phyloP scores from a whole-genome alignment of 2,113 vertebrate species.

The Cisticola juncidis region DNA sequence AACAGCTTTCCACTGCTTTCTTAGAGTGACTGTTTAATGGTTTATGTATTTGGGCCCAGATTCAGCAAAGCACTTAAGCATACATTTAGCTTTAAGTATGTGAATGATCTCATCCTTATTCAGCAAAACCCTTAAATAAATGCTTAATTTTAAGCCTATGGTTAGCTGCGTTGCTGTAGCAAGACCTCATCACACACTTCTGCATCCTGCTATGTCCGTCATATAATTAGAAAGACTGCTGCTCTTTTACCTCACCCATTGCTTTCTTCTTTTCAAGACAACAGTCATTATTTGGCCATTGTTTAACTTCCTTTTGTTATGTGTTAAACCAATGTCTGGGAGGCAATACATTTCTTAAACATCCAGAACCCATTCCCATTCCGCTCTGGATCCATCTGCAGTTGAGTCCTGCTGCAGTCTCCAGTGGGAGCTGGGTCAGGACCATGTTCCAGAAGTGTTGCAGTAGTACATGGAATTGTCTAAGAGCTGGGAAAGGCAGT shows the following conservation, averaged over 20 bases:
- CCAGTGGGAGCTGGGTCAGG: not conserved
- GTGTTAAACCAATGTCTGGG: not conserved
- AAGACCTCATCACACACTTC: not conserved
- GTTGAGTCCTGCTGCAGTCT: not conserved
- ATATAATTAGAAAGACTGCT: not conserved
- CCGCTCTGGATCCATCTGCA: not conserved
- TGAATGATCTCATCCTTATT: conserved; percentile 62
- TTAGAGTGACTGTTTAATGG: conserved; percentile 62
- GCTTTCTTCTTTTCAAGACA: not conserved
- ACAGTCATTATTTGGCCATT: not conserved
- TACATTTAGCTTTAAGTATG: conserved; percentile 52
- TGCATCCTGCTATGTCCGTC: not conserved
- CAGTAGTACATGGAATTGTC: not conserved
- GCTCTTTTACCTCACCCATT: not conserved
- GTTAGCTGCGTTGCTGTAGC: not conserved
- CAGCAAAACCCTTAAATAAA: conserved; percentile 46
- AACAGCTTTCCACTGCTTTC: conserved; percentile 32
- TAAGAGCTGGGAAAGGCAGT: not conserved
- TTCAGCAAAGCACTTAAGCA: conserved; percentile 65
- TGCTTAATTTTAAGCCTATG: conserved; percentile 40
- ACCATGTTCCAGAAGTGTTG: fast-evolving
- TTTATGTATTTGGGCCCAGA: conserved; percentile 61
- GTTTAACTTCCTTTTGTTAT: not conserved
- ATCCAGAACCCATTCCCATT: not conserved
- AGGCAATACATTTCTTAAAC: not conserved